Evolutionary conservation across 2,888 invertebrate genomes (phyloP), one percentile per base, ranked within the genome.

Genomic region (Synergus itoensis): DNA sequence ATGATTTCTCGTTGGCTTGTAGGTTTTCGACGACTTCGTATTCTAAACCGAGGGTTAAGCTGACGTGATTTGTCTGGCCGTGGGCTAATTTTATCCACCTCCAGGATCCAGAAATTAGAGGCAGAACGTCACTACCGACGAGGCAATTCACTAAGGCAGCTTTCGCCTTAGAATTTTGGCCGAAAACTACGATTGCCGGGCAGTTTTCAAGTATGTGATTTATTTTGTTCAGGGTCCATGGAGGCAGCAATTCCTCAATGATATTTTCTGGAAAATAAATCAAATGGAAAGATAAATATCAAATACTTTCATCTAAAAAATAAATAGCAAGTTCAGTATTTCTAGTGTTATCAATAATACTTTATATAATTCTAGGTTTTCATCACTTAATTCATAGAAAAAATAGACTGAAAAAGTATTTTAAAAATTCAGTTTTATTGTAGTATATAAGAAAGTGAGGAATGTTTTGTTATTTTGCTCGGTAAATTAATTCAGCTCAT

Each of bases 21-120:
- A 96, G 89, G 85, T 95, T 94, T 85, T 96, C 96, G 0, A 97
- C 95, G 80, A 97, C 94, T 92, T 96, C 96, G 86, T 95, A 95
- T 90, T 96, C 96, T 0, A 94, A 92, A 21, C 94, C 95, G 63
- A 95, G 92, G 0, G 95, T 94, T 60, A 96, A 92, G 85, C 95
- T 94, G 53, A 95, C 94, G 81, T 94, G 94, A 76, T 94, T 95
- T 4, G 92, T 91, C 43, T 92, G 91, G 40, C 95, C 95, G 86
- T 95, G 94, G 81, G 94, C 93, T 79, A 96, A 93, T 80, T 94
- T 93, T 83, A 96, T 95, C 95, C 95, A 95, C 91, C 96, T 93
- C 93, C 95, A 95, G 1, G 93, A 93, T 18, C 93, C 93, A 12
- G 94, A 93, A 81, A 93, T 90, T 0, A 94, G 84, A 62, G 97